A percentile compares a stretch with the other conserved stretches of the same genome.
phyloP scores from a whole-genome alignment of 2,113 vertebrate genomes.

The Zosterops lateralis region DNA sequence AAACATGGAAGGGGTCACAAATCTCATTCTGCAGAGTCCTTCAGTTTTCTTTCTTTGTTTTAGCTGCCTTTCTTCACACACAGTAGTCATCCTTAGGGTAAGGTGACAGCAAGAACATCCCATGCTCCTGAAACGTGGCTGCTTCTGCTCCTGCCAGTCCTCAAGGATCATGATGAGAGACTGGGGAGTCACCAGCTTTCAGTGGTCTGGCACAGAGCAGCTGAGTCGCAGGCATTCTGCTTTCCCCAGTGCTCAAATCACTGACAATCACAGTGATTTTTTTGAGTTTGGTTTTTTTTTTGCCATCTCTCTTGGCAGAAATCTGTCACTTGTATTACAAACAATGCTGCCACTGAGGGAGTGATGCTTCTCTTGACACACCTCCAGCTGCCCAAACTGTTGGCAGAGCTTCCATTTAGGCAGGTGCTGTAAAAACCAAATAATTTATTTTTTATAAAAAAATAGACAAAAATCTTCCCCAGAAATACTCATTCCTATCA shows the following conservation, averaged over 20 bases:
- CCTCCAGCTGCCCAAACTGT: neutral
- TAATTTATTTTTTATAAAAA: neutral
- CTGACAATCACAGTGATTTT: neutral
- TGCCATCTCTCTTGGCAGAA: neutral
- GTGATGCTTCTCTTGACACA: neutral
- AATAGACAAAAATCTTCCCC: fast-evolving
- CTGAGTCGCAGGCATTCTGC: neutral
- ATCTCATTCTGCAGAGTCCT: neutral
- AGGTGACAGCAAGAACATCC: neutral
- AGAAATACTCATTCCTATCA: neutral
- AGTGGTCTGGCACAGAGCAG: neutral
- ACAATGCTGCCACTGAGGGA: neutral
- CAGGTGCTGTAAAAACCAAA: conserved; percentile 44
- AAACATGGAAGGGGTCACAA: neutral
- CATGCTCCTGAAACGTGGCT: neutral
- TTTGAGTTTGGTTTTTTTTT: neutral
- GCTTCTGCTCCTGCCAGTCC: neutral
- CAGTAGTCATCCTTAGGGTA: neutral
- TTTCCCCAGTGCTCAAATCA: neutral
- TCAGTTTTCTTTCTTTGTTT: neutral
- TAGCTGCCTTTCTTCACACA: conserved; percentile 27
- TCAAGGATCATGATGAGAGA: neutral
- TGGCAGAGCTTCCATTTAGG: neutral
- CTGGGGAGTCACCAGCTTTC: neutral
- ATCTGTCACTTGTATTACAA: neutral